A percentile compares a stretch with the other conserved stretches of the same genome.
These are phyloP conservation scores for Tetrax tetrax DNA, from an alignment of 2,113 vertebrate species.

Conservation along the genomic window DNA sequence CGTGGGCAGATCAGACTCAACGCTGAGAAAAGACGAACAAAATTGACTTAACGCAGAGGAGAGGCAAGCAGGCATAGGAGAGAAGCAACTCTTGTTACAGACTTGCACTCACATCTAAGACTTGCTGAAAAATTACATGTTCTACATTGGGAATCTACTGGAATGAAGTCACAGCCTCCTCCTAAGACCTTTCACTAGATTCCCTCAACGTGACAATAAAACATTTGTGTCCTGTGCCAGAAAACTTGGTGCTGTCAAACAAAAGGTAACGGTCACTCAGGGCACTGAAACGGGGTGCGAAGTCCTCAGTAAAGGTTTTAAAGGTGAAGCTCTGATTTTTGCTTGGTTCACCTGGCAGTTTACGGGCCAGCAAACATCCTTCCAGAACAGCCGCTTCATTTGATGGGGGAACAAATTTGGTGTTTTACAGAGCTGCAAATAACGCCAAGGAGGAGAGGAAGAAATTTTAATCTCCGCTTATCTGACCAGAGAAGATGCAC, in stretches of 20 bases:
- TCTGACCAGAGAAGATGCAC: neutral
- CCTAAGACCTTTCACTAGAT: neutral
- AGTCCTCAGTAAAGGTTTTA: neutral
- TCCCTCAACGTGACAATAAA: neutral
- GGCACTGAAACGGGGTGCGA: accelerated
- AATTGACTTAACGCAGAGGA: neutral
- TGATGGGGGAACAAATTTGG: neutral
- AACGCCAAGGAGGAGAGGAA: neutral
- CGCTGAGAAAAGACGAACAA: neutral
- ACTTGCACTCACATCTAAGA: neutral
- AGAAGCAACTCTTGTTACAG: neutral
- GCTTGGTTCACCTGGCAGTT: neutral
- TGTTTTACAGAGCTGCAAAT: neutral
- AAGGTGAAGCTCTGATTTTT: neutral
- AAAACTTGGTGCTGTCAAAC: neutral
- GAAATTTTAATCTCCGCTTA: neutral
- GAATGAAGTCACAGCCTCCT: neutral
- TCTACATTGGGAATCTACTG: neutral
- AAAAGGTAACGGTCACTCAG: neutral
- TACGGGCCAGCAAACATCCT: neutral
- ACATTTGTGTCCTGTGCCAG: accelerated
- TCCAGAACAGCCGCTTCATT: neutral
- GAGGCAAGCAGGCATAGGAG: neutral
- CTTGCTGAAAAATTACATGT: neutral
- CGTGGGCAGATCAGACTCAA: neutral